Evolutionary conservation across 2,888 invertebrate species (phyloP).

Genomic region (Linnaemya tessellans): DNA sequence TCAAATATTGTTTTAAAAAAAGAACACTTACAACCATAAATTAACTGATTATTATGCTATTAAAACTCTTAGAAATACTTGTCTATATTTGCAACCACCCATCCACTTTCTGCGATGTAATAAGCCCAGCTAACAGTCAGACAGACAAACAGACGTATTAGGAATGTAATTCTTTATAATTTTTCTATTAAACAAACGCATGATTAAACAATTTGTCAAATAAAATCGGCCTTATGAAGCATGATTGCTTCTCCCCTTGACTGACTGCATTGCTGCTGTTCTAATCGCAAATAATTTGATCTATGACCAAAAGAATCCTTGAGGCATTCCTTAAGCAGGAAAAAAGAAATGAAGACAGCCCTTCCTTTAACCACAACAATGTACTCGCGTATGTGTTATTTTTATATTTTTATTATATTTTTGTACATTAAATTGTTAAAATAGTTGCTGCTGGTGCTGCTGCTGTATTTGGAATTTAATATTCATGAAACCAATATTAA

Average conservation of each 20-base stretch:
- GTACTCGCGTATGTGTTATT: too few relatives aligned
- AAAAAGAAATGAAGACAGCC: slow-evolving; percentile 40
- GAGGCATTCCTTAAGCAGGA: slow-evolving; percentile 70
- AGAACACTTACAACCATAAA: not conserved
- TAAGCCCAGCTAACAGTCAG: not conserved
- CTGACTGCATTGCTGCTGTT: slow-evolving; percentile 18
- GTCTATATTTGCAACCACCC: slow-evolving; percentile 24
- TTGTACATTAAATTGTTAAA: slow-evolving; percentile 57
- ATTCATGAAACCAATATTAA: slow-evolving; percentile 75
- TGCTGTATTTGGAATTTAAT: slow-evolving; percentile 68
- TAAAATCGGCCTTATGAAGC: slow-evolving; percentile 54
- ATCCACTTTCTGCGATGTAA: slow-evolving; percentile 33
- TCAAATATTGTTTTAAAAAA: not conserved
- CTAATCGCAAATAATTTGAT: slow-evolving; percentile 47
- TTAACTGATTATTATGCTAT: slow-evolving; percentile 5
- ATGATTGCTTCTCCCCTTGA: slow-evolving; percentile 28
- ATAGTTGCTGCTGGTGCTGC: slow-evolving; percentile 37
- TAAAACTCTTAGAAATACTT: slow-evolving; percentile 13
- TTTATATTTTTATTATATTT: slow-evolving; percentile 27
- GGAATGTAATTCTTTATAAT: slow-evolving; percentile 59
- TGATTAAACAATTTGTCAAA: slow-evolving; percentile 72
- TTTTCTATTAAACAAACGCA: slow-evolving; percentile 68
- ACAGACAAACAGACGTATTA: slow-evolving; percentile 5
- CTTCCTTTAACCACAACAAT: slow-evolving; percentile 19
- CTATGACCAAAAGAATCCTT: slow-evolving; percentile 62